phyloP scores from a whole-genome alignment of 2,113 vertebrate species.

The Triplophysa rosa region DNA sequence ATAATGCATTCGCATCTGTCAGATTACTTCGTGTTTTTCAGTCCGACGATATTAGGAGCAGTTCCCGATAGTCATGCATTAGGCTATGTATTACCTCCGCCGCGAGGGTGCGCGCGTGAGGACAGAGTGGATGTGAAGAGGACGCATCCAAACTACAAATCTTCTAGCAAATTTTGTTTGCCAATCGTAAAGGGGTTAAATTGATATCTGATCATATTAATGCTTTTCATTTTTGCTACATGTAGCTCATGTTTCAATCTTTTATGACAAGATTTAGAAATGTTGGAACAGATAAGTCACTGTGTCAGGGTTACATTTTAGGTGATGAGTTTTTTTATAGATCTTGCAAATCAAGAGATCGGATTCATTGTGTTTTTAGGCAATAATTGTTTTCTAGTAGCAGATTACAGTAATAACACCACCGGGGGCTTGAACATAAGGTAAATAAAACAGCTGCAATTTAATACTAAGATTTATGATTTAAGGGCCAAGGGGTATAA shows the following conservation, averaged over 20 bases:
- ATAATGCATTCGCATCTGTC: constrained; percentile 72
- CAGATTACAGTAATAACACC: neutral
- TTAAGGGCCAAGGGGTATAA: neutral
- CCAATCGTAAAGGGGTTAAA: neutral
- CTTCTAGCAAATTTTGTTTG: neutral
- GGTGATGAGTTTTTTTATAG: neutral
- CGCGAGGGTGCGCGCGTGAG: constrained; percentile 48
- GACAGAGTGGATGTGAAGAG: constrained; percentile 17
- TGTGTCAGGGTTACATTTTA: constrained; percentile 6
- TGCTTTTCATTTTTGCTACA: neutral
- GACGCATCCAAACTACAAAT: constrained; percentile 8
- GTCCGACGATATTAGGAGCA: constrained; percentile 39
- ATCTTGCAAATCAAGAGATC: neutral
- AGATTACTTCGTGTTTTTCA: constrained; percentile 65
- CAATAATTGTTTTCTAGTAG: neutral
- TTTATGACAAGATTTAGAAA: neutral
- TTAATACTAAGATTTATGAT: neutral
- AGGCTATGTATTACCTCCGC: constrained; percentile 60
- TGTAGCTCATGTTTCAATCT: too few relatives aligned
- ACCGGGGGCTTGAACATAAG: neutral
- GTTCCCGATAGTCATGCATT: constrained; percentile 63
- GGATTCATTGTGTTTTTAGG: neutral
- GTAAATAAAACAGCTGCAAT: neutral
- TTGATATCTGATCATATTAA: neutral
- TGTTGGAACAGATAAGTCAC: neutral